These are phyloP conservation scores for Drosophila funebris DNA, from an alignment of 1,140 invertebrate genomes.

Conservation along the genomic window DNA sequence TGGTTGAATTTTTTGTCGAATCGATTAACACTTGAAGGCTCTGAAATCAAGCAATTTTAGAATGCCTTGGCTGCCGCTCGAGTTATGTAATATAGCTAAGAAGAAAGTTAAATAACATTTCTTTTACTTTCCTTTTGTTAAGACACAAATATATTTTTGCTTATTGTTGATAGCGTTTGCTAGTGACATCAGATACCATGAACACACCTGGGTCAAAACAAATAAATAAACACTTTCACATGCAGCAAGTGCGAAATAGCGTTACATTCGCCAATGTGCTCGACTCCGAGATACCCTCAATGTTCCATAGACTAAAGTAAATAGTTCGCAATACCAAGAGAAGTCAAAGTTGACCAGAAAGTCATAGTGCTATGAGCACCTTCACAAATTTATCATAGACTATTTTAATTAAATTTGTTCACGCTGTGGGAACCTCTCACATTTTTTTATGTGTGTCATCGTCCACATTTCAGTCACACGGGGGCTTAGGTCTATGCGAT, in stretches of 20 bases:
- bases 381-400: slow-evolving; percentile 37
- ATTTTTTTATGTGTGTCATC: slow-evolving; percentile 34
- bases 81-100: slow-evolving; percentile 61
- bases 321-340: not conserved
- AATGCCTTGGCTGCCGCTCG: slow-evolving; percentile 40
- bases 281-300: not conserved
- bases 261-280: not conserved
- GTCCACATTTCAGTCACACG: slow-evolving; percentile 52
- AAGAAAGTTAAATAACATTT: slow-evolving; percentile 71
- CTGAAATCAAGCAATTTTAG: slow-evolving; percentile 39
- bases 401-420: slow-evolving; percentile 66
- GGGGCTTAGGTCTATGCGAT: slow-evolving; percentile 9
- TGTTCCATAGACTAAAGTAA: not conserved
- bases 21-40: slow-evolving; percentile 35
- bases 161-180: slow-evolving; percentile 23
- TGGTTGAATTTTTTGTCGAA: not conserved
- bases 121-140: slow-evolving; percentile 24
- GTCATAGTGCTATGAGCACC: slow-evolving; percentile 14
- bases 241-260: slow-evolving; percentile 50
- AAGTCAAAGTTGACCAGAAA: not conserved
- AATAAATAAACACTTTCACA: slow-evolving; percentile 69
- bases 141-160: slow-evolving; percentile 16
- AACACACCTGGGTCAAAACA: slow-evolving; percentile 34
- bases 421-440: slow-evolving; percentile 62
- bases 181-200: slow-evolving; percentile 34